These are phyloP conservation scores for Sorex araneus DNA, from an alignment of 2,113 vertebrate genomes.

Conservation along the genomic window DNA sequence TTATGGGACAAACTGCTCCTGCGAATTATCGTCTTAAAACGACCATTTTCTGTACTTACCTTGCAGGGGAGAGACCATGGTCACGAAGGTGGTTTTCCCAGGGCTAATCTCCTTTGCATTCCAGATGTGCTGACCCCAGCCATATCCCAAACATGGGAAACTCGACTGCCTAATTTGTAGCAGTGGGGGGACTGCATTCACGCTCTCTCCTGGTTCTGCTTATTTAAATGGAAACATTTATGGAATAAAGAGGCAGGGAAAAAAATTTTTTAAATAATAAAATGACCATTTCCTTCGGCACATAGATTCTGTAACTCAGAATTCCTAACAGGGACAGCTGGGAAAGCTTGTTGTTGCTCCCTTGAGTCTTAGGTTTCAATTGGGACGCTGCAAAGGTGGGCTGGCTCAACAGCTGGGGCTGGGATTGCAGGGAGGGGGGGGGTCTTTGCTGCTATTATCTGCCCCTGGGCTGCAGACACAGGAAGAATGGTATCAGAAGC, in stretches of 20 bases:
- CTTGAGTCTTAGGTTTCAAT: background rate
- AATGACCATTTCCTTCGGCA: background rate
- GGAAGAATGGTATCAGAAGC: background rate
- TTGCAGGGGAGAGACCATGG: too few relatives aligned
- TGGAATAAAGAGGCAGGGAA: too few relatives aligned
- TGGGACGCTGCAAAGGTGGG: background rate
- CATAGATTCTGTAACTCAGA: background rate
- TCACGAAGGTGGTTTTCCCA: too few relatives aligned
- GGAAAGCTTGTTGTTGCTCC: background rate
- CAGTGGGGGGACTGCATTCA: too few relatives aligned
- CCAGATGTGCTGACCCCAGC: too few relatives aligned
- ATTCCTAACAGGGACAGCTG: background rate
- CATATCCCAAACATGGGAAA: too few relatives aligned
- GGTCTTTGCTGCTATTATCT: background rate
- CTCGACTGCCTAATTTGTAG: too few relatives aligned
- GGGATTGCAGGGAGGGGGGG: background rate
- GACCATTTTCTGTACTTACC: background rate
- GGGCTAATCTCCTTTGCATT: too few relatives aligned
- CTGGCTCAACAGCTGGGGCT: background rate
- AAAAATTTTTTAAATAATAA: background rate
- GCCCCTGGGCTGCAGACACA: background rate
- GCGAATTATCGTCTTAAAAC: slow-evolving; percentile 8
- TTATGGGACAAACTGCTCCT: background rate
- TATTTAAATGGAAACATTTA: too few relatives aligned
- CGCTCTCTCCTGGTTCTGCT: too few relatives aligned